Base-by-base conservation (phyloP, 2,797 vertebrate genomes). In the Nyctibius grandis region DNA sequence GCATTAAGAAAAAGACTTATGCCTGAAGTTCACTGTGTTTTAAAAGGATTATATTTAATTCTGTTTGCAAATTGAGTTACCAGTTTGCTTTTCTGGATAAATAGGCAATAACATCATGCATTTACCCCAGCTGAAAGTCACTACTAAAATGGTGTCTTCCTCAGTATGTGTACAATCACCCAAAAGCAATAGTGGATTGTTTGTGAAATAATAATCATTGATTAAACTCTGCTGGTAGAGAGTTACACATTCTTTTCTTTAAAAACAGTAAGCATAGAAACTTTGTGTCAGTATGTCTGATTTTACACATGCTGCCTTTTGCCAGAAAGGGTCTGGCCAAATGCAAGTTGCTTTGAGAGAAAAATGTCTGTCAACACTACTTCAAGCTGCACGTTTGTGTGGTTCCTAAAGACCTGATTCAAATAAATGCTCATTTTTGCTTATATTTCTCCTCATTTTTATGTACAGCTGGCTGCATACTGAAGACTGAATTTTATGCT, bases 381-480 rank as follows among this genome's bases (percentile, higher is more conserved):
- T 75, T 86, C 65, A 85, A 33, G 64, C 59, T 79, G 47, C 67
- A 28, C 8, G 56, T 85, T 89, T 82, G 19, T 89, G 29, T 85
- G 59, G 44, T 81, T 91, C 51, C 86, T 92, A 60, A 90, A 94
- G 90, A 73, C 56, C 22, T 19, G 19, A 65, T 91, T 93, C 92
- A 81, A 90, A 54, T 84, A 86, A 88, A 79, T 76, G 25, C n/a
- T 94, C 14, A 7, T 60, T 93, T 91, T 89, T 93, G 44, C 74
- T 76, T 89, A 11, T 79, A 57, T 91, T 93, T 88, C 74, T 84
- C 29, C 57, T 92, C 63, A 67, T 88, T 88, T 93, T 90, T 84
- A 59, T 85, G 88, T 79, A 54, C 83, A 95, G 77, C 88, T 97
- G 94, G 80, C 86, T 95, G 74, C 83, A 60, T 65, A 40, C 70